Percentiles rank a stretch among this genome's conserved stretches.
Evolutionary conservation across 1,140 invertebrate species (phyloP).

Genomic region (Ostrea edulis): DNA sequence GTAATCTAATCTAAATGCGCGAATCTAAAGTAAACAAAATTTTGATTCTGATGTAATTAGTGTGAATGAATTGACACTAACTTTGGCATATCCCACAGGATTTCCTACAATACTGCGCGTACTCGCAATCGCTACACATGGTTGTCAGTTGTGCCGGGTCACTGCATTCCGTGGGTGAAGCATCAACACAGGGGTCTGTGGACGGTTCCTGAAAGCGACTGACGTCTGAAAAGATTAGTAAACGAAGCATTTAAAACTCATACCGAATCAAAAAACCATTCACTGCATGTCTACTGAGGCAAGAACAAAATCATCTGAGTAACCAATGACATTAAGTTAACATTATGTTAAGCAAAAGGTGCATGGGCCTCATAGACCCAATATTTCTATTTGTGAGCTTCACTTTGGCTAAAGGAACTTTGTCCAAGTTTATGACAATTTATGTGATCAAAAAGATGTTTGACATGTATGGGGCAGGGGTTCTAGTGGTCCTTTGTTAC

Average conservation of each 20-base stretch:
- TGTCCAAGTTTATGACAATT: no score
- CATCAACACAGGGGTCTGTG: conserved; percentile 6
- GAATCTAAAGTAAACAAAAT: background rate
- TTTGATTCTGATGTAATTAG: background rate
- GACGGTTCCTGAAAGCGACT: conserved; percentile 3
- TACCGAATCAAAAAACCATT: no score
- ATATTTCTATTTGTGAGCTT: background rate
- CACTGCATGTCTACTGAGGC: no score
- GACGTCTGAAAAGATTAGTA: background rate
- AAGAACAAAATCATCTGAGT: no score
- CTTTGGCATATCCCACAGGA: background rate
- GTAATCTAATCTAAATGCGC: no score
- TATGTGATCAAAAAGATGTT: no score
- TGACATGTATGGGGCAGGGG: no score
- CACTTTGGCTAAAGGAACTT: background rate
- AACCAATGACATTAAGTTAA: no score
- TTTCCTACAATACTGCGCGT: background rate
- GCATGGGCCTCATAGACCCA: background rate
- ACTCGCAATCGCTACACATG: background rate
- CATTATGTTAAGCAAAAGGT: background rate
- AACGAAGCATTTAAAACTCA: no score
- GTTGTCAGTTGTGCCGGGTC: background rate
- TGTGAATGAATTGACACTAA: background rate
- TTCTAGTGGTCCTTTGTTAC: no score
- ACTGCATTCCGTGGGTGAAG: background rate